Conservation (phyloP, 2,797 vertebrate genomes). For the Lepidocolaptes lacrymiger region DNA sequence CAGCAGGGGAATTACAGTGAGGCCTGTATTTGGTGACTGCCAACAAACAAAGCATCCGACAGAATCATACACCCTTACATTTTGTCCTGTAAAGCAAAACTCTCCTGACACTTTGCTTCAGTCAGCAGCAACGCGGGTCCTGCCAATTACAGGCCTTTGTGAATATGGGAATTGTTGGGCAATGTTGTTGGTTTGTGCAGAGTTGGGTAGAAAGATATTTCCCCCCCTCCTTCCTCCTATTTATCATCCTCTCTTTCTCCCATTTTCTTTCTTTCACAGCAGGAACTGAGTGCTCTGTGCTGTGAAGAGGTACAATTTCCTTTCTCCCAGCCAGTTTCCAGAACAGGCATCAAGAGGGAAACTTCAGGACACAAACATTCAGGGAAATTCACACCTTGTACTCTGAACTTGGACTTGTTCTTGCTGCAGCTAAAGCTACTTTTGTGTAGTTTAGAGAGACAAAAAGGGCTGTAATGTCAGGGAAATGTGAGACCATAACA, state of each 20-base stretch:
- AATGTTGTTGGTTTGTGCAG: neutral
- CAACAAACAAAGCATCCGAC: neutral
- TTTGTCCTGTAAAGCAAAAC: neutral
- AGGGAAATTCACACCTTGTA: neutral
- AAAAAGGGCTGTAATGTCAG: neutral
- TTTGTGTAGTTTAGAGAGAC: neutral
- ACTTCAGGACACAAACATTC: neutral
- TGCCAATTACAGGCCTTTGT: neutral
- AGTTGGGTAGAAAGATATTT: accelerated
- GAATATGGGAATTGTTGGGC: neutral
- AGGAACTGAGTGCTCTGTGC: neutral
- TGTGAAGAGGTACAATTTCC: neutral
- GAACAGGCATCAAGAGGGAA: neutral
- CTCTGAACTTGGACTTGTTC: neutral
- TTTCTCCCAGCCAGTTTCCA: neutral
- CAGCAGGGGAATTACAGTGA: neutral
- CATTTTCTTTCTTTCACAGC: neutral
- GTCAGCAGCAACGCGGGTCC: neutral
- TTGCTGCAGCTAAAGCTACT: neutral
- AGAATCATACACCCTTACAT: neutral
- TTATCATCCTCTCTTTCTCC: neutral
- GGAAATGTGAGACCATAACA: neutral
- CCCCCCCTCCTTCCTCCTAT: neutral
- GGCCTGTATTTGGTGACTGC: neutral
- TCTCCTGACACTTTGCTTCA: neutral